Base-by-base conservation (phyloP, 2,888 invertebrate species). In the Halocaridina rubra region DNA sequence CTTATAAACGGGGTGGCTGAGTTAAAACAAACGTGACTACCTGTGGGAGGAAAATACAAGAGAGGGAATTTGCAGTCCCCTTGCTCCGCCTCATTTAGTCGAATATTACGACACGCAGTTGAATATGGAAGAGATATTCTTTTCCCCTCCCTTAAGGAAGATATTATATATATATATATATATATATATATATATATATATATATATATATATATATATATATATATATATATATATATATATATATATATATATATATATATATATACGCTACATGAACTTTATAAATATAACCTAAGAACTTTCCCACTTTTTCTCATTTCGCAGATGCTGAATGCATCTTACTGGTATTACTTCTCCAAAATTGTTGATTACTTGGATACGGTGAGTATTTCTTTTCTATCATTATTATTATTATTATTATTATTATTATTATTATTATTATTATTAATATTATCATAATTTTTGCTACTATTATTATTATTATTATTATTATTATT, bases 311-410 rank as follows among this genome's bases (percentile, higher is more conserved):
- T 53, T 53, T 8, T n/a, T 0, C 33, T 89, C 89, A 84, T 86
- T 90, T 93, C 93, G 89, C 93, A 97, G 97, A 97, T 97, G 96
- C 96, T 96, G 85, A 94, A 95, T 91, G 96, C 95, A 61, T 96
- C 96, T 91, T 98, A 97, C 97, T 96, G 96, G 97, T 98, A 97
- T 92, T 97, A 96, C 92, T 95, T 98, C 91, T 97, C 97, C 79
- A 98, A 98, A 92, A 97, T 97, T 92, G 96, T 97, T 89, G 98
- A 98, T 92, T 96, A 98, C 91, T 94, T 97, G 92, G 98, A 98
- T 92, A 98, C 98, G 92, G 97, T 98, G 79, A 1, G 10, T 5
- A 33, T 32, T 46, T 46, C 46, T 71, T 71, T 13, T 30, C 1
- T 0, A n/a, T 22, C 19, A 53, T 5, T 53, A 53, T 53, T 3